Conservation (phyloP, 2,888 invertebrate genomes). For the Teleogryllus oceanicus region DNA sequence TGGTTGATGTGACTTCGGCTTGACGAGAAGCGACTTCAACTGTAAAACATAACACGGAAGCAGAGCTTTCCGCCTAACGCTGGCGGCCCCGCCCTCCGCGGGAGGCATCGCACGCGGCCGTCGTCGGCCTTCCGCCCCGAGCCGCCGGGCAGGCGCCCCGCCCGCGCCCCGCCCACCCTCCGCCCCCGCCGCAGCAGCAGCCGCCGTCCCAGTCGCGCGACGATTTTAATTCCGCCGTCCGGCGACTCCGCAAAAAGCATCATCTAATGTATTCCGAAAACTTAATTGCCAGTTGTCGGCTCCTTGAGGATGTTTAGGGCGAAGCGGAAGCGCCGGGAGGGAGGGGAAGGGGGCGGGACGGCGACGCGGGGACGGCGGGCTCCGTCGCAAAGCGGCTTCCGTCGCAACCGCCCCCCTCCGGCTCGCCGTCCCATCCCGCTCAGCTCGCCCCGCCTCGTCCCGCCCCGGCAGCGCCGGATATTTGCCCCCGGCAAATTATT, state of each 20-base stretch:
- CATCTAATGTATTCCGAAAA: slow-evolving; percentile 24
- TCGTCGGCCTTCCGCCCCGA: too few relatives aligned
- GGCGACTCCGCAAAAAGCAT: background rate
- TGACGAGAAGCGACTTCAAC: too few relatives aligned
- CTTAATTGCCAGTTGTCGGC: slow-evolving; percentile 24
- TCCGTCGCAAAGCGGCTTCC: background rate
- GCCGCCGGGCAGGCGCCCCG: too few relatives aligned
- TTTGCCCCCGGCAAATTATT: slow-evolving; percentile 18
- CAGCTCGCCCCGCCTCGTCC: background rate
- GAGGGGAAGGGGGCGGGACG: background rate
- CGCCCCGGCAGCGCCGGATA: background rate
- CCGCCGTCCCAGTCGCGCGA: background rate
- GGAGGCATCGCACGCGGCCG: too few relatives aligned
- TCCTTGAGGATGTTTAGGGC: slow-evolving; percentile 3
- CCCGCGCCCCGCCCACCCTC: too few relatives aligned
- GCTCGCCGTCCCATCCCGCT: too few relatives aligned
- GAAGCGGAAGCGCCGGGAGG: background rate
- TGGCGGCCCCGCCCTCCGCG: too few relatives aligned
- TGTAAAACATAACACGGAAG: too few relatives aligned
- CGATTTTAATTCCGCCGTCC: slow-evolving; percentile 11
- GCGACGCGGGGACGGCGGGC: background rate
- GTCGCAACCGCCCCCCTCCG: background rate
- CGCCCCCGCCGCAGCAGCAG: too few relatives aligned
- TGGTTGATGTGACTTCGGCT: too few relatives aligned
- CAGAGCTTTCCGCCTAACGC: too few relatives aligned